These are phyloP conservation scores for Lagopus muta DNA, from an alignment of 2,113 vertebrate species.

Conservation along the genomic window DNA sequence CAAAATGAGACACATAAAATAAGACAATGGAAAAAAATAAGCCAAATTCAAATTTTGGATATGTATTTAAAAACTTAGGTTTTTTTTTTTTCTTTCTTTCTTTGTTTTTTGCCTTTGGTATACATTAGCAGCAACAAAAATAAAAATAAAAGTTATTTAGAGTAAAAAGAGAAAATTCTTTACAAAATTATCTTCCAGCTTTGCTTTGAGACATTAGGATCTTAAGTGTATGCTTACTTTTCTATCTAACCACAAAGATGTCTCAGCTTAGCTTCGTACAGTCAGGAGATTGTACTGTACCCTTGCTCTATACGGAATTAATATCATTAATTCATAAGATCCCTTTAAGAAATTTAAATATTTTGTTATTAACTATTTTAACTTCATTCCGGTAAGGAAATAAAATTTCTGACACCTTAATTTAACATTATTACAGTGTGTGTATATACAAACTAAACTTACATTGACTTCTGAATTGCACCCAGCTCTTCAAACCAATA, in stretches of 20 bases:
- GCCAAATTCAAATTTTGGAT: background rate
- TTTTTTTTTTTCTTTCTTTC: background rate
- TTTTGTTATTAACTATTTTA: background rate
- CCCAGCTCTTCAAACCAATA: background rate
- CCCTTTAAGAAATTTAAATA: background rate
- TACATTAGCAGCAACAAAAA: background rate
- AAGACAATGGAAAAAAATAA: background rate
- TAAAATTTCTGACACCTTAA: background rate
- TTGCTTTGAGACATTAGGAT: background rate
- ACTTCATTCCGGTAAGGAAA: background rate
- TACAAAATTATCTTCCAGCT: background rate
- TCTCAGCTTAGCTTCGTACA: background rate
- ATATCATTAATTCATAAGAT: background rate
- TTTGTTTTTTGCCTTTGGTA: background rate
- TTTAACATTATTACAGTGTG: background rate
- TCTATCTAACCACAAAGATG: background rate
- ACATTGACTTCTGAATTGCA: background rate
- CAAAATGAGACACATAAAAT: background rate
- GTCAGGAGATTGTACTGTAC: background rate
- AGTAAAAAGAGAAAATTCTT: background rate
- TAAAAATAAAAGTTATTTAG: background rate
- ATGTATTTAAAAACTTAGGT: background rate
- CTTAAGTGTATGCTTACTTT: background rate
- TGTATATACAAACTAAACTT: background rate
- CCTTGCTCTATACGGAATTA: background rate